Evolutionary conservation across 2,888 invertebrate genomes (phyloP).

Genomic region (Cheilosia vulpina): DNA sequence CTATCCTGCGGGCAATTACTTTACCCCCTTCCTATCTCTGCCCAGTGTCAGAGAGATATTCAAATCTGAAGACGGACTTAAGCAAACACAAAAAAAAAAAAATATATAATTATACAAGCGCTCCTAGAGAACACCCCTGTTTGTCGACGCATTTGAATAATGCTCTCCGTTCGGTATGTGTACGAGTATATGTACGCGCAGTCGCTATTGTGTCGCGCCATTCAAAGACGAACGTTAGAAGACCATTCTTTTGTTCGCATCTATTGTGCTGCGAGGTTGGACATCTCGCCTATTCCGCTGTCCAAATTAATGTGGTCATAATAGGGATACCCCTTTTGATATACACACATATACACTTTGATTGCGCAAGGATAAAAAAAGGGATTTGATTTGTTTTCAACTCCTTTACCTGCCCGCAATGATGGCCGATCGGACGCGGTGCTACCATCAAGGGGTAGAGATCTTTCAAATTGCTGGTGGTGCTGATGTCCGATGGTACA

Average conservation of each 20-base stretch:
- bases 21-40: constrained; percentile 23
- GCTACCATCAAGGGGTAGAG: constrained; percentile 18
- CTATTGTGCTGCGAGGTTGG: constrained; percentile 82
- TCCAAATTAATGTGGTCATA: constrained; percentile 78
- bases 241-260: constrained; percentile 76
- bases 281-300: constrained; percentile 82
- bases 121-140: constrained; percentile 69
- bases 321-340: constrained; percentile 76
- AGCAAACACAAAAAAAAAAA: constrained; percentile 9
- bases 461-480: constrained; percentile 31
- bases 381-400: constrained; percentile 71
- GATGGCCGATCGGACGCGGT: constrained; percentile 65
- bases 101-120: not conserved
- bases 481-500: constrained; percentile 71
- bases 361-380: constrained; percentile 64
- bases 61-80: constrained; percentile 70
- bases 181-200: constrained; percentile 11
- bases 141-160: constrained; percentile 57
- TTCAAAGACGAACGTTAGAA: constrained; percentile 78
- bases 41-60: constrained; percentile 29
- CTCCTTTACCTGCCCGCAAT: constrained; percentile 66
- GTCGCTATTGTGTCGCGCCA: constrained; percentile 51
- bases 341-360: constrained; percentile 32
- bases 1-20: constrained; percentile 72
- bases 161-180: constrained; percentile 28